Conservation (phyloP, 2,888 invertebrate genomes). For the Aphodius granarius region DNA sequence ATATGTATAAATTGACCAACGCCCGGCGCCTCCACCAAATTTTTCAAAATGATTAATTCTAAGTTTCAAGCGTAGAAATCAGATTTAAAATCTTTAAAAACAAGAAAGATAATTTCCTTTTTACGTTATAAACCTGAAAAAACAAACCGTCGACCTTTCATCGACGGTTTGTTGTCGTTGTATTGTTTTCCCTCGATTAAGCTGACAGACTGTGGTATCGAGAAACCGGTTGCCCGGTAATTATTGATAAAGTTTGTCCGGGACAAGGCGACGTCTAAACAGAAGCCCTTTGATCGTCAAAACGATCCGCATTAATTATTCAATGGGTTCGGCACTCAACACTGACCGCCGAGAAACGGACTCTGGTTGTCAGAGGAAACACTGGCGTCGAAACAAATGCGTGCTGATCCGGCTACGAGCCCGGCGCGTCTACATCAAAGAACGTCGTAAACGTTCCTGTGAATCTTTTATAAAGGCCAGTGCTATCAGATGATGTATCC, state of each 20-base stretch:
- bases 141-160: no score
- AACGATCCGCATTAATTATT: slow-evolving; percentile 11
- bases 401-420: not conserved
- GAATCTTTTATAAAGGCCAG: not conserved
- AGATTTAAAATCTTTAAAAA: no score
- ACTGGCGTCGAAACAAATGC: not conserved
- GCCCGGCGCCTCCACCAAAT: no score
- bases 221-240: not conserved
- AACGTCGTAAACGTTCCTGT: not conserved
- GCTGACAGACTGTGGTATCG: not conserved
- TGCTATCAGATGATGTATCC: no score
- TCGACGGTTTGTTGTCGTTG: no score
- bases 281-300: not conserved
- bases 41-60: no score
- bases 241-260: slow-evolving; percentile 10
- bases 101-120: no score
- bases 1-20: no score
- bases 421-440: not conserved
- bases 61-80: no score
- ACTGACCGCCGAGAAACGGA: not conserved
- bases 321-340: not conserved
- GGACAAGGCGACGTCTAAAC: not conserved
- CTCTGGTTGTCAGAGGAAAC: not conserved
- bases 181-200: slow-evolving; percentile 2
- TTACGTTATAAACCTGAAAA: no score